A percentile compares a stretch with the other conserved stretches of the same genome.
Evolutionary conservation across 1,140 invertebrate genomes (phyloP).

Genomic region (Lysiphlebus fabarum): DNA sequence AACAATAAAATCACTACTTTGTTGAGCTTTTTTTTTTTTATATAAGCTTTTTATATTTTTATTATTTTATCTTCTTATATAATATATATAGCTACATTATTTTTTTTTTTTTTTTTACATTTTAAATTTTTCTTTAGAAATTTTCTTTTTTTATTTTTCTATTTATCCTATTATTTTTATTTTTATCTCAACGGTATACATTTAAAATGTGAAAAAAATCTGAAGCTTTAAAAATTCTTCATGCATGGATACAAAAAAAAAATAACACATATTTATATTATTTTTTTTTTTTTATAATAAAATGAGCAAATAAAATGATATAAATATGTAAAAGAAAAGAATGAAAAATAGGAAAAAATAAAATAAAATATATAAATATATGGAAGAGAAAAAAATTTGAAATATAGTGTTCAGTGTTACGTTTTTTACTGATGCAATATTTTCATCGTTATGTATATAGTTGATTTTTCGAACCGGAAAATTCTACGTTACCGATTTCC

Average conservation of each 20-base stretch:
- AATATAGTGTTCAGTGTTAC: conserved; percentile 16
- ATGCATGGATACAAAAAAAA: conserved; percentile 1
- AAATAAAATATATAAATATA: background rate
- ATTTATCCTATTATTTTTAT: background rate
- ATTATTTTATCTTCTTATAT: no score
- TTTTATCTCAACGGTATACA: conserved; percentile 3
- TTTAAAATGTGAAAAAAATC: conserved; percentile 16
- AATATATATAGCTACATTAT: no score
- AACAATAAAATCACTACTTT: no score
- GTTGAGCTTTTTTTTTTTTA: no score
- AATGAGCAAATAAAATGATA: conserved; percentile 4
- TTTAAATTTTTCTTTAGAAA: no score
- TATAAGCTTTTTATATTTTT: no score
- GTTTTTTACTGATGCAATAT: conserved; percentile 19
- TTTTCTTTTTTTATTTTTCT: conserved; percentile 3
- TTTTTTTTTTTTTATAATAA: no score
- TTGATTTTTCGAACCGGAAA: conserved; percentile 25
- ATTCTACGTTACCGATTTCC: background rate
- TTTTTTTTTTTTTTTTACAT: no score
- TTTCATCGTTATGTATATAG: conserved; percentile 5
- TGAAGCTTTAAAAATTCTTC: conserved; percentile 17
- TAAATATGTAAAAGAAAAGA: conserved; percentile 1
- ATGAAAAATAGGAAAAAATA: background rate
- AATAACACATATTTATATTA: no score
- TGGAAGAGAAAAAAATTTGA: background rate